Conservation (phyloP, 2,113 vertebrate genomes). For the Buteo buteo region DNA sequence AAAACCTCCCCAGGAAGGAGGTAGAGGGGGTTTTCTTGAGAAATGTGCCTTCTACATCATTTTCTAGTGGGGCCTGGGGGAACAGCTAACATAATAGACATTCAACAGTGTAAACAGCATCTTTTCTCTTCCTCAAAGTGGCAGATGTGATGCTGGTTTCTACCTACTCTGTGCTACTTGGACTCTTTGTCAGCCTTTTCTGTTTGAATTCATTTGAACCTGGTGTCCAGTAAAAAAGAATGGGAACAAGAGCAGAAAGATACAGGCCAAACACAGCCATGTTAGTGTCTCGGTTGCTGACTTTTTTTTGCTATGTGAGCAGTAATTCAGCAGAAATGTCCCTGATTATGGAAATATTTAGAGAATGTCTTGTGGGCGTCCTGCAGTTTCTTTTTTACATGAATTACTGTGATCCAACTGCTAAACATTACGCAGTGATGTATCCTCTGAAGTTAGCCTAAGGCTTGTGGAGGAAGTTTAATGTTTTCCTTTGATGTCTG, state of each 20-base stretch:
- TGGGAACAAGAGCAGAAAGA: neutral
- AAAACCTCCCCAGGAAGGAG: neutral
- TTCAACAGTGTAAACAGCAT: neutral
- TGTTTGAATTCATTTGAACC: neutral
- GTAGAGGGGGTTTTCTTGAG: neutral
- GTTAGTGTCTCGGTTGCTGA: neutral
- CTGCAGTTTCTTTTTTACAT: slow-evolving; percentile 31
- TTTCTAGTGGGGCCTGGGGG: neutral
- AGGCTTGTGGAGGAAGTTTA: slow-evolving; percentile 13
- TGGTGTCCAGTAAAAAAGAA: neutral
- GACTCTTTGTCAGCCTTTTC: neutral
- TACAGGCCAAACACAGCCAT: neutral
- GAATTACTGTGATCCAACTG: slow-evolving; percentile 33
- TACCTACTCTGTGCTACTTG: neutral
- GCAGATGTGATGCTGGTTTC: neutral
- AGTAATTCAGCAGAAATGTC: slow-evolving; percentile 38
- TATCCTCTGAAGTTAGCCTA: slow-evolving; percentile 56
- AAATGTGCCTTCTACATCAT: neutral
- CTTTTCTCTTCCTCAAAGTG: neutral
- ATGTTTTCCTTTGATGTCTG: slow-evolving; percentile 48
- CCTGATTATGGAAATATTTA: slow-evolving; percentile 59
- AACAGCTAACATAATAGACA: neutral
- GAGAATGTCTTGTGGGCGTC: slow-evolving; percentile 68
- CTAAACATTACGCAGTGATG: slow-evolving; percentile 28
- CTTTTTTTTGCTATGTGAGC: neutral